Evolutionary conservation across 2,888 invertebrate genomes (phyloP), one percentile per base, ranked within the genome.

Genomic region (Conus canariensis): DNA sequence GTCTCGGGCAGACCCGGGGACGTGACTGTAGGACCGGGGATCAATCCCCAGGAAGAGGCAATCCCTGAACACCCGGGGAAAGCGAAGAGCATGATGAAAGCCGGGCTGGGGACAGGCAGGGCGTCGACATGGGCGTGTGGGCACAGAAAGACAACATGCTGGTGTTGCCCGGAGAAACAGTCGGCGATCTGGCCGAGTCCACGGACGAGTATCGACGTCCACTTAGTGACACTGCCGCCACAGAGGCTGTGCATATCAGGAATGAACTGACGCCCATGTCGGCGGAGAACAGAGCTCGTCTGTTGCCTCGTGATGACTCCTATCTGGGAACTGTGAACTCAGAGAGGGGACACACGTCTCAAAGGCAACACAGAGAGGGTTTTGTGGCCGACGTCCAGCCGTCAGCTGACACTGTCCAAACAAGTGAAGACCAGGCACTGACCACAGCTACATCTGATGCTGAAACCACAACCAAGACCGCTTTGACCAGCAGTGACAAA

Each of bases 251-350:
- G 30, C 85, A 85, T 30, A n/a, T 64, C 12, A 60, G 85, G 16
- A 85, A 85, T 22, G 64, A 85, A n/a, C 25, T 85, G 64, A 85
- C 85, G 25, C 85, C 85, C 25, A n/a, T 85, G 85, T 85, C 85
- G 0, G 85, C 85, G 19, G 85, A 85, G 30, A 85, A 85, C 85
- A 85, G 59, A 59, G 85, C 85, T 22, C 60, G 85, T 25, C 58
- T 85, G 5, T n/a, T 85, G 85, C 85, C 85, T 16, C 88, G 77
- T 60, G 77, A 82, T 5, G 82, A 60, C 6, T 85, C 85, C 16
- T 64, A 64, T n/a, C 30, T 64, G 30, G 85, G 64, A 22, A 25
- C 30, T 14, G 25, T 30, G 85, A 30, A 64, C 25, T 30, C 64
- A 2, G 88, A 88, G 1, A 30, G 70, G 74, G 58, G n/a, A 16